Evolutionary conservation across 2,113 vertebrate genomes (phyloP), one percentile per base, ranked within the genome.

Genomic region (Amazona vittata): DNA sequence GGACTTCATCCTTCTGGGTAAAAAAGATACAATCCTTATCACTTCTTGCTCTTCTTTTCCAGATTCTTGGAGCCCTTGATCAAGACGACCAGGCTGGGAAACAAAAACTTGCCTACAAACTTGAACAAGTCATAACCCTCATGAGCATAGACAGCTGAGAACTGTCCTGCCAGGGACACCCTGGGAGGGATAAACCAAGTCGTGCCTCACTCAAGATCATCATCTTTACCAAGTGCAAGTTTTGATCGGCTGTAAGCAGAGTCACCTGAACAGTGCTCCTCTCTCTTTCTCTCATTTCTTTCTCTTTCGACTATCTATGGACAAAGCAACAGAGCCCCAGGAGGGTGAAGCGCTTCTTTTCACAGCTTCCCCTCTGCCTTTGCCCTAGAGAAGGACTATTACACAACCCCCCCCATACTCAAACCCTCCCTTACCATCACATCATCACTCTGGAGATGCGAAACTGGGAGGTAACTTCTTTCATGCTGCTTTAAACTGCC

Each of bases 101-200:
- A 98, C 99, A 99, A 98, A 99, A 99, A 98, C 98, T 99, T 98
- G 99, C 99, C 98, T 99, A 99, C 98, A 99, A 99, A 98, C 98
- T 99, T 99, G 99, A 99, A 98, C 99, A 99, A 99, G 99, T 99
- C 99, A 98, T 99, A 98, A 98, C 98, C 98, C 98, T 99, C 98
- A 99, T 99, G 99, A 99, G 99, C 98, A 98, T 99, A 98, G 99
- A 99, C 98, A 99, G 99, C 99, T 99, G 99, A 99, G 99, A 99
- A 99, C 99, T 98, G 97, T 98, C 98, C 99, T 99, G 98, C 99
- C 99, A 99, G 99, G 98, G 98, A 98, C 98, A 97, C 98, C 99
- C 99, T 99, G 99, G 99, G 99, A 98, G 98, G 98, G 98, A 99
- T 98, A 99, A 99, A 99, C 99, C 99, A 99, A 99, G 99, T 99